These are phyloP conservation scores for Pantherophis alleghaniensis DNA, from an alignment of 2,797 vertebrate genomes.

Conservation along the genomic window DNA sequence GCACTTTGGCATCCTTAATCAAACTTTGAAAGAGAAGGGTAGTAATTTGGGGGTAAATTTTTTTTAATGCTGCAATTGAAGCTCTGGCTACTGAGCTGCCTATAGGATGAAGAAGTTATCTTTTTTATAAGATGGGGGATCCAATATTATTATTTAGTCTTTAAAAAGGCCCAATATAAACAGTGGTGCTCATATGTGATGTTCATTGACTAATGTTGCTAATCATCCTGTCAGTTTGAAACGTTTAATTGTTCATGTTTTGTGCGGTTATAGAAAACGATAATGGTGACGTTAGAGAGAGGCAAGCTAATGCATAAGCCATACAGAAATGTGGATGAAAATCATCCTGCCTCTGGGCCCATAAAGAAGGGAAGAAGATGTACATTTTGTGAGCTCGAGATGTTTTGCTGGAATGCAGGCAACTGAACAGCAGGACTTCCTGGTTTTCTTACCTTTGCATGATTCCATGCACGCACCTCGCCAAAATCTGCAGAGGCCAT, in stretches of 20 bases:
- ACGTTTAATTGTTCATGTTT: background rate
- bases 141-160: background rate
- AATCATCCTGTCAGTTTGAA: background rate
- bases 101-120: slow-evolving; percentile 48
- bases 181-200: background rate
- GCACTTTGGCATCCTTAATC: slow-evolving; percentile 71
- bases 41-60: slow-evolving; percentile 70
- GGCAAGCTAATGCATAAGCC: background rate
- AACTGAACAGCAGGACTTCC: background rate
- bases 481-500: background rate
- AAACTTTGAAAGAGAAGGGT: slow-evolving; percentile 67
- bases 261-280: background rate
- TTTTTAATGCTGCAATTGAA: slow-evolving; percentile 63
- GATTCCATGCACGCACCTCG: background rate
- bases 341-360: background rate
- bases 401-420: background rate
- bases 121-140: background rate
- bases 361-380: background rate
- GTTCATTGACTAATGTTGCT: background rate
- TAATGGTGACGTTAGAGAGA: background rate
- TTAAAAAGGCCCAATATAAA: background rate
- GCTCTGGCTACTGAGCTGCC: slow-evolving; percentile 33
- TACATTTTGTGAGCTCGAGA: background rate
- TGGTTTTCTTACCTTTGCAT: background rate
- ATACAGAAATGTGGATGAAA: background rate